Conservation (phyloP, 1,140 invertebrate species). For the Leucophenga varia region DNA sequence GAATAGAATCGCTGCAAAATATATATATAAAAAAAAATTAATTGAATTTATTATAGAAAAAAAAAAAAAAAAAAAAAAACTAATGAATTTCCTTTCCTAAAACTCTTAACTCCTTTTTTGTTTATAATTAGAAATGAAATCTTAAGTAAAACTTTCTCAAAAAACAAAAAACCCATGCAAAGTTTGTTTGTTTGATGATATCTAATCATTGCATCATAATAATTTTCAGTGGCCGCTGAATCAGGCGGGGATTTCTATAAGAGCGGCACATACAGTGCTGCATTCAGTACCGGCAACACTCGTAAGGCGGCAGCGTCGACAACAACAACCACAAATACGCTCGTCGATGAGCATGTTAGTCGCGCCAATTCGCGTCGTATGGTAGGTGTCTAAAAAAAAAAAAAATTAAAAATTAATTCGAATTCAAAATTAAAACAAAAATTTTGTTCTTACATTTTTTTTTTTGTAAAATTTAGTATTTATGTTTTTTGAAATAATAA, state of each 20-base stretch:
- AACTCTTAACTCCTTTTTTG: background rate
- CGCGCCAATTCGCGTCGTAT: conserved; percentile 54
- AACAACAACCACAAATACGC: conserved; percentile 70
- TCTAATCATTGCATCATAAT: conserved; percentile 50
- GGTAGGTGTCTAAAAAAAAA: conserved; percentile 43
- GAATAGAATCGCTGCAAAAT: conserved; percentile 16
- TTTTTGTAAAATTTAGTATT: conserved; percentile 4
- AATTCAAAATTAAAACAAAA: conserved; percentile 19
- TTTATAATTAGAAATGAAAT: too few relatives aligned
- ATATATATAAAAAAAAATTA: conserved; percentile 39
- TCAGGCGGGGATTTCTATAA: conserved; percentile 78
- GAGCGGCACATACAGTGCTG: conserved; percentile 62
- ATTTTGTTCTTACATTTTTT: conserved; percentile 30
- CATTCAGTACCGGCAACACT: conserved; percentile 28
- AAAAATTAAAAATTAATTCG: conserved; percentile 6
- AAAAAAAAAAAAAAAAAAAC: conserved; percentile 17
- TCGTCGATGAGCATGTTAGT: conserved; percentile 60
- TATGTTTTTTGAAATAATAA: background rate
- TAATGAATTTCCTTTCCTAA: conserved; percentile 1
- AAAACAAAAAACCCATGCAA: conserved; percentile 6
- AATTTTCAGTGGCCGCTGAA: conserved; percentile 72
- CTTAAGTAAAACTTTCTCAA: conserved; percentile 6
- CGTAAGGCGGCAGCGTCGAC: conserved; percentile 48
- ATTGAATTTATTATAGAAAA: conserved; percentile 55
- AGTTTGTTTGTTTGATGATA: conserved; percentile 34